Evolutionary conservation across 2,113 vertebrate species (phyloP).

Genomic region (Phasianus colchicus): DNA sequence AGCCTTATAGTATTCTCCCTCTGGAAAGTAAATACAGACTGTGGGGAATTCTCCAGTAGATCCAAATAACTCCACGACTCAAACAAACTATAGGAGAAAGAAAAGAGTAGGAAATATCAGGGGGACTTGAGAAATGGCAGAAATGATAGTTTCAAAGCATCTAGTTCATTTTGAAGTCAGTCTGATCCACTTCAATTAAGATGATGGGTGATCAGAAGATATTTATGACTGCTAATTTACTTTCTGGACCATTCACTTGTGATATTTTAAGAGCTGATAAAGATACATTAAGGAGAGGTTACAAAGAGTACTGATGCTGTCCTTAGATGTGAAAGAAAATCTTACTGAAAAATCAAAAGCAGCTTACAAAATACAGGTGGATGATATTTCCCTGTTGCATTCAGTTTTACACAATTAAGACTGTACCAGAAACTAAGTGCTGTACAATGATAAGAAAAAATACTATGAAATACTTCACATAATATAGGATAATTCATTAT

Average conservation of each 20-base stretch:
- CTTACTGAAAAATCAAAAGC: not conserved
- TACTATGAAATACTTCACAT: not conserved
- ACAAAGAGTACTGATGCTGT: not conserved
- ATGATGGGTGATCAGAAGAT: not conserved
- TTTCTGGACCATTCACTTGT: not conserved
- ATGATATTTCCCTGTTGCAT: not conserved
- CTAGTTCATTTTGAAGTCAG: conserved; percentile 5
- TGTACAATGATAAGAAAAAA: not conserved
- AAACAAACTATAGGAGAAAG: not conserved
- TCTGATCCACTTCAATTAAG: conserved; percentile 8
- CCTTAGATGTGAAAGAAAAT: not conserved
- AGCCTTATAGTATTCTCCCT: not conserved
- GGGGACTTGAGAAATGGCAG: not conserved
- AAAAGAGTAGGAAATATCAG: not conserved
- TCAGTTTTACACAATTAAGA: not conserved
- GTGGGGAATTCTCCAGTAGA: conserved; percentile 6
- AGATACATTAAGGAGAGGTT: not conserved
- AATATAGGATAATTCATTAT: not conserved
- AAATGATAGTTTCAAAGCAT: not conserved
- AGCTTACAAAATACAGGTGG: not conserved
- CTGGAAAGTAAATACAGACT: not conserved
- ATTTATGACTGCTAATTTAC: not conserved
- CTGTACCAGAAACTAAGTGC: not conserved
- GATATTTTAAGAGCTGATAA: not conserved
- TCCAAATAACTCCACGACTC: not conserved